Conservation (phyloP, 2,113 vertebrate species). For the Oostethus manadensis region DNA sequence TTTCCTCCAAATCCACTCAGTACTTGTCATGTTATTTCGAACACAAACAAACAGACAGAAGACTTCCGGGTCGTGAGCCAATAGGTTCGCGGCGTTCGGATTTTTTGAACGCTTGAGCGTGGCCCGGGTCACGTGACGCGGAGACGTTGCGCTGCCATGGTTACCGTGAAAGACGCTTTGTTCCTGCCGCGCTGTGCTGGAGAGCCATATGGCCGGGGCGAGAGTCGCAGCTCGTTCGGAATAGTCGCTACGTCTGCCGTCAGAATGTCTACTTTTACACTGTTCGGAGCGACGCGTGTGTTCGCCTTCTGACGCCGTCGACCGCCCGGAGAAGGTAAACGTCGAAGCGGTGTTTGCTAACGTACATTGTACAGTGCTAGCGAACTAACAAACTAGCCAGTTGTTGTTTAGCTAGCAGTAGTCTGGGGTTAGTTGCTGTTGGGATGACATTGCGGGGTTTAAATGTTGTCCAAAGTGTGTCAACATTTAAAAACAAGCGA, state of each 20-base stretch:
- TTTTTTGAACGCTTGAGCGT: conserved; percentile 57
- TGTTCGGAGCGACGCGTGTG: neutral
- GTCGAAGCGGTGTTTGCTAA: neutral
- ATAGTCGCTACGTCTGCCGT: neutral
- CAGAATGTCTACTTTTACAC: neutral
- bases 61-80: conserved; percentile 39
- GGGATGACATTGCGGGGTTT: neutral
- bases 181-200: conserved; percentile 37
- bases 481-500: conserved; percentile 3
- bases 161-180: conserved; percentile 74
- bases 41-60: too few species aligned
- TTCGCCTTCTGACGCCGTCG: neutral
- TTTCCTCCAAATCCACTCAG: too few species aligned
- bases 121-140: conserved; percentile 22
- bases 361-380: too few species aligned
- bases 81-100: conserved; percentile 36
- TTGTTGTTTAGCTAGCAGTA: too few species aligned
- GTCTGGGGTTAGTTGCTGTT: too few species aligned
- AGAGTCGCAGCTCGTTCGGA: conserved; percentile 2
- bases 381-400: too few species aligned
- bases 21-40: too few species aligned
- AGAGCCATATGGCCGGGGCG: neutral
- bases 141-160: conserved; percentile 72
- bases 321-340: neutral
- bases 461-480: neutral